phyloP scores from a whole-genome alignment of 2,888 invertebrate genomes.

The Drosophila recens region DNA sequence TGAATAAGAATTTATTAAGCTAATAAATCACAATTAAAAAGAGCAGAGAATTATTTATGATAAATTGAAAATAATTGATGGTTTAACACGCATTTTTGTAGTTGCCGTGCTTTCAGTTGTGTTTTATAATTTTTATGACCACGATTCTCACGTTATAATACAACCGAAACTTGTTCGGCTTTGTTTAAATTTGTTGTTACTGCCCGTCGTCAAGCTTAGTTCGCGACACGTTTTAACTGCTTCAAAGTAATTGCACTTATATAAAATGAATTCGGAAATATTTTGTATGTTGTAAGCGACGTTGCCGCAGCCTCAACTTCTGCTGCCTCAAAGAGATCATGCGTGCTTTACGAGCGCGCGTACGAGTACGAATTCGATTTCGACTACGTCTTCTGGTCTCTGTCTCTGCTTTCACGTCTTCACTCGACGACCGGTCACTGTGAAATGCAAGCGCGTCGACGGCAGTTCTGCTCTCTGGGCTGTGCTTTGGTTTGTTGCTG shows the following conservation, averaged over 20 bases:
- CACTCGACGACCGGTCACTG: slow-evolving; percentile 48
- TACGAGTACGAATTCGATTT: background rate
- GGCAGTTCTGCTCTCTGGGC: slow-evolving; percentile 25
- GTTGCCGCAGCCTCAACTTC: slow-evolving; percentile 11
- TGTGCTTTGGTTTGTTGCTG: slow-evolving; percentile 38
- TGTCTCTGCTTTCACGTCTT: slow-evolving; percentile 30
- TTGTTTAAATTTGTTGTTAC: slow-evolving; percentile 32
- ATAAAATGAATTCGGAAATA: slow-evolving; percentile 34
- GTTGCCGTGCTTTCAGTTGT: background rate
- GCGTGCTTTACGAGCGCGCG: slow-evolving; percentile 12
- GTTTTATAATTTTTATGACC: slow-evolving; percentile 1
- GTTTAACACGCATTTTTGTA: slow-evolving; percentile 40
- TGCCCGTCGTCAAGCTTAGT: slow-evolving; percentile 16
- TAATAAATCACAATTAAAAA: slow-evolving; percentile 74
- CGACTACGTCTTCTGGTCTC: background rate
- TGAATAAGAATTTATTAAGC: slow-evolving; percentile 30
- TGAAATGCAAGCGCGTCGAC: slow-evolving; percentile 53
- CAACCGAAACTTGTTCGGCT: slow-evolving; percentile 31
- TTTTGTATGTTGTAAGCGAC: slow-evolving; percentile 28
- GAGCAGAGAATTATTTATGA: slow-evolving; percentile 37
- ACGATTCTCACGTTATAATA: background rate
- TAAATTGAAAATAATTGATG: slow-evolving; percentile 62
- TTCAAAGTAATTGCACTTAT: slow-evolving; percentile 54
- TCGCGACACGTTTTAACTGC: slow-evolving; percentile 40
- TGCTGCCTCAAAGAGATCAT: slow-evolving; percentile 38